Percentiles rank a stretch among this genome's conserved stretches.
Evolutionary conservation across 2,888 invertebrate genomes (phyloP).

Genomic region (Nephrotoma flavescens): DNA sequence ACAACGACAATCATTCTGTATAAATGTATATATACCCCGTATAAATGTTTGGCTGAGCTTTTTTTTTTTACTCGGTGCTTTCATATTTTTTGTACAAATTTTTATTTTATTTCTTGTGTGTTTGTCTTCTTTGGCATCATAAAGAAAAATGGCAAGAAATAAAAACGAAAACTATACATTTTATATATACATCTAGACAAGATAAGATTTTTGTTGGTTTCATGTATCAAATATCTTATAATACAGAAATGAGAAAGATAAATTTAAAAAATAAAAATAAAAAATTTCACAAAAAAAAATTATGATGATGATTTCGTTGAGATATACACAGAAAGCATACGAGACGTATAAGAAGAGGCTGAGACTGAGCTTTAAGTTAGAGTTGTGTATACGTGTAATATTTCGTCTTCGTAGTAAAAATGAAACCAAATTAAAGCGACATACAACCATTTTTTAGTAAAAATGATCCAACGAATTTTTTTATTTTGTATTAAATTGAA

Average conservation of each 20-base stretch:
- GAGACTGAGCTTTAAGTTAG: background rate
- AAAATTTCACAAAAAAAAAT: background rate
- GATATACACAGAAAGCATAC: background rate
- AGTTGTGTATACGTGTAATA: background rate
- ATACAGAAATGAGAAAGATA: background rate
- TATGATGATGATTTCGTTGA: background rate
- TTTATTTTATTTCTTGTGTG: background rate
- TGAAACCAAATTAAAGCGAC: background rate
- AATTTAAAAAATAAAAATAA: background rate
- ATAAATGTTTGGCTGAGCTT: background rate
- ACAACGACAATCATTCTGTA: background rate
- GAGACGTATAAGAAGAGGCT: background rate
- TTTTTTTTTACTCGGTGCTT: background rate
- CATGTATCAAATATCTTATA: background rate
- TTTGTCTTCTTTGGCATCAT: background rate
- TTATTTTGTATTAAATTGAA: background rate
- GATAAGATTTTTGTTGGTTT: background rate
- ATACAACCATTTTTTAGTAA: background rate
- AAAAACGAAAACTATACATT: background rate
- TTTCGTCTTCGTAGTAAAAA: background rate
- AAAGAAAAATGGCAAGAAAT: background rate
- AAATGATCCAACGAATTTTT: background rate
- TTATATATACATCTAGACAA: background rate
- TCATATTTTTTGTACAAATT: background rate
- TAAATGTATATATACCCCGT: background rate